phyloP scores from a whole-genome alignment of 2,113 vertebrate genomes.

The Romanogobio albipinnatus region DNA sequence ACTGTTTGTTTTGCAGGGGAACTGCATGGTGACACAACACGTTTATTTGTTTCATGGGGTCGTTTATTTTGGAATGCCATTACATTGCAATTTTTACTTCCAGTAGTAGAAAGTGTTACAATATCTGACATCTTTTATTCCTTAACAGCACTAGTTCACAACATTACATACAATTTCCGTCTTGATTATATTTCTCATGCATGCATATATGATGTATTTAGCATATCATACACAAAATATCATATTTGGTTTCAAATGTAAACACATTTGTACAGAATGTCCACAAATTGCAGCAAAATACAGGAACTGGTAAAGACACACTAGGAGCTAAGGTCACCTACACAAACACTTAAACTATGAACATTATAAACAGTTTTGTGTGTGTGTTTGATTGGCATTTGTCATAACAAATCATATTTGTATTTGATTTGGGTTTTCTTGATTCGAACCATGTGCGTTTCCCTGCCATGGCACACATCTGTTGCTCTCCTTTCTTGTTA shows the following conservation, averaged over 20 bases:
- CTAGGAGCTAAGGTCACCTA: not conserved
- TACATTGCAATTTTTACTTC: slow-evolving; percentile 44
- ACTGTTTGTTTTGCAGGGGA: not conserved
- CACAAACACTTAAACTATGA: slow-evolving; percentile 11
- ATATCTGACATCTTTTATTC: slow-evolving; percentile 8
- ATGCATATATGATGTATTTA: not conserved
- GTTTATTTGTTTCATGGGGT: slow-evolving; percentile 1
- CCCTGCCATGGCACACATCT: not conserved
- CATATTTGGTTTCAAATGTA: slow-evolving; percentile 4
- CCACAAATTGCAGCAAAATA: not conserved
- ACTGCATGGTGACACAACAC: not conserved
- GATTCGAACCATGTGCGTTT: not conserved
- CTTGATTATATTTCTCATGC: not conserved
- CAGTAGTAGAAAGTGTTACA: not conserved
- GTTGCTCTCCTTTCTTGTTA: not conserved
- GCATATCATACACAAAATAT: slow-evolving; percentile 5
- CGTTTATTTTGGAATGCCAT: slow-evolving; percentile 58
- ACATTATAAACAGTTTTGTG: slow-evolving; percentile 15
- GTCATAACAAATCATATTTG: not conserved
- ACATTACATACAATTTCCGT: not conserved
- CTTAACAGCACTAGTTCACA: not conserved
- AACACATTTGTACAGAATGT: not conserved
- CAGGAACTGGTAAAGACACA: not conserved
- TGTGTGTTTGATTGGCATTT: not conserved
- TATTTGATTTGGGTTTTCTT: not conserved